phyloP scores from a whole-genome alignment of 1,140 invertebrate species.

The Brachionus manjavacas region DNA sequence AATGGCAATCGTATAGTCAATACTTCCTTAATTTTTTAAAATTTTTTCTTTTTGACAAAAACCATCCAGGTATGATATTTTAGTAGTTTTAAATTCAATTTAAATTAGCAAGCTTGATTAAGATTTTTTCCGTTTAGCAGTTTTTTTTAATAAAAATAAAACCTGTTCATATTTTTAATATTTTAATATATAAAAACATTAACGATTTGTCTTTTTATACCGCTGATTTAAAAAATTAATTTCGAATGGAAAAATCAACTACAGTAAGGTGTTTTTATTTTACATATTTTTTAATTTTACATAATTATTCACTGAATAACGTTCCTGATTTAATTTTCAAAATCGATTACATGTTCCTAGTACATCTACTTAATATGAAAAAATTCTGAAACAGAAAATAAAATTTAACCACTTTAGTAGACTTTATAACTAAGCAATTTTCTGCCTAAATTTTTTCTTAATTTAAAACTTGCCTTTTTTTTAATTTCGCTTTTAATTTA shows the following conservation, averaged over 20 bases:
- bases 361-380: not conserved
- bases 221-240: not conserved
- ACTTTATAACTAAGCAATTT: not conserved
- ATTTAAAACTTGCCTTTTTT: too few species aligned
- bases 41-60: too few species aligned
- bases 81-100: too few species aligned
- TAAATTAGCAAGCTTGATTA: too few species aligned
- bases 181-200: too few species aligned
- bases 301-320: not conserved
- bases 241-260: not conserved
- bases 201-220: too few species aligned
- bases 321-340: not conserved
- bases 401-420: not conserved
- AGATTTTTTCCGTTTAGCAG: too few species aligned
- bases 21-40: too few species aligned
- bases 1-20: not conserved
- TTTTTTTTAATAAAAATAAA: too few species aligned
- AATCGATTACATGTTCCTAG: not conserved
- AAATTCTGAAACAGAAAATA: not conserved
- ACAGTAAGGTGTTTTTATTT: not conserved
- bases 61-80: too few species aligned
- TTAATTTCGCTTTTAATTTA: too few species aligned
- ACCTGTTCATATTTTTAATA: too few species aligned
- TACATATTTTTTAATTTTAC: not conserved
- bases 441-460: not conserved